Base-by-base conservation (phyloP, 2,113 vertebrate species). In the Neodon shergylaensis region DNA sequence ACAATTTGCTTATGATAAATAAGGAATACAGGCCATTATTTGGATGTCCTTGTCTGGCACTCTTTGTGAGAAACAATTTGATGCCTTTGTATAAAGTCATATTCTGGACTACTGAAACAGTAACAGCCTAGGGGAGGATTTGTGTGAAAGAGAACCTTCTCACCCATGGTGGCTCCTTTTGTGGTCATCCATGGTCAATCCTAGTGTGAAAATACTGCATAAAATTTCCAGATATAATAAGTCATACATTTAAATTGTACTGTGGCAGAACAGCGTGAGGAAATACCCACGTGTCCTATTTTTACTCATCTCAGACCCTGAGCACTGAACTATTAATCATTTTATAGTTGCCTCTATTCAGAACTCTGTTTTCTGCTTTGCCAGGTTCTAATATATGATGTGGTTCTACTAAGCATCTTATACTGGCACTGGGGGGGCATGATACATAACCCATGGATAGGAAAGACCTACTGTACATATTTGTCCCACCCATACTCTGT, bases 131-230 rank as follows among this genome's bases (percentile, higher is more conserved):
- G 10, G 83, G 10, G 17, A 47, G 17, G 12, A 4, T 74, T 14
- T 4, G 4, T 33, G 0, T 33, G n/a, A n/a, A 65, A 0, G 10
- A 31, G 7, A 63, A 3, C 5, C 39, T 81, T 5, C 26, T 39
- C 12, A 31, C 14, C 24, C 3, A 10, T 63, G 24, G 12, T 28
- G 63, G 17, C 11, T 19, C 39, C 33, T 47, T 61, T 31, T 63
- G 49, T 44, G 4, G 7, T 92, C 22, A 83, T 22, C 39, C 17
- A 26, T 16, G 2, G 65, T 61, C 49, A 44, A 36, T 7, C 5
- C 14, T 44, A 73, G n/a, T 44, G 7, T 83, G 31, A 72, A 83
- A 83, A 58, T 22, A 72, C 54, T 42, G 3, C 11, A 44, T 44
- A 49, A 31, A 33, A 36, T 21, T 82, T 82, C 63, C 49, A 33